phyloP scores from a whole-genome alignment of 2,888 invertebrate genomes.

The Gymnocheta viridis region DNA sequence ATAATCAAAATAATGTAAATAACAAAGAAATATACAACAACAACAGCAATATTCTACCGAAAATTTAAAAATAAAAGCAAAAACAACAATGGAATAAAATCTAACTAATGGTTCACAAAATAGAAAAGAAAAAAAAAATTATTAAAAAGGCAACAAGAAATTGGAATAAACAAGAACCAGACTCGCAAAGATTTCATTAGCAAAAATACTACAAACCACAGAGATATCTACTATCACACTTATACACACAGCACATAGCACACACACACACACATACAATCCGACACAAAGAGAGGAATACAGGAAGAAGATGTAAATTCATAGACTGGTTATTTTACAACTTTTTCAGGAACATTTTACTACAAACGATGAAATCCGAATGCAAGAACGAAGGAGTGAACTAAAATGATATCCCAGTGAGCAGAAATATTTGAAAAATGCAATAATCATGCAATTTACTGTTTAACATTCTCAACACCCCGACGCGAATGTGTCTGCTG shows the following conservation, averaged over 20 bases:
- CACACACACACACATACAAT: background rate
- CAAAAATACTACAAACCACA: slow-evolving; percentile 34
- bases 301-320: slow-evolving; percentile 10
- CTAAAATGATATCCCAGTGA: background rate
- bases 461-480: no score
- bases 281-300: background rate
- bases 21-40: slow-evolving; percentile 56
- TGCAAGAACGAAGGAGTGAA: background rate
- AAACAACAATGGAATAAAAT: slow-evolving; percentile 44
- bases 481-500: no score
- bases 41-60: slow-evolving; percentile 17
- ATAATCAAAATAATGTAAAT: slow-evolving; percentile 66
- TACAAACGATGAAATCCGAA: background rate
- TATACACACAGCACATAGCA: background rate
- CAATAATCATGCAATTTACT: background rate
- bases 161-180: slow-evolving; percentile 31
- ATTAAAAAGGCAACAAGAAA: slow-evolving; percentile 4
- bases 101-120: slow-evolving; percentile 43
- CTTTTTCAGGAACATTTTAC: background rate
- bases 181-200: slow-evolving; percentile 57
- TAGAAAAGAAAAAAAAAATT: background rate
- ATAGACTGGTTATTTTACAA: slow-evolving; percentile 30
- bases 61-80: slow-evolving; percentile 31
- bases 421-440: background rate
- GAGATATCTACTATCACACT: background rate